A percentile compares a stretch with the other conserved stretches of the same genome.
phyloP scores from a whole-genome alignment of 2,888 invertebrate species.

The Chrysotoxum bicinctum region DNA sequence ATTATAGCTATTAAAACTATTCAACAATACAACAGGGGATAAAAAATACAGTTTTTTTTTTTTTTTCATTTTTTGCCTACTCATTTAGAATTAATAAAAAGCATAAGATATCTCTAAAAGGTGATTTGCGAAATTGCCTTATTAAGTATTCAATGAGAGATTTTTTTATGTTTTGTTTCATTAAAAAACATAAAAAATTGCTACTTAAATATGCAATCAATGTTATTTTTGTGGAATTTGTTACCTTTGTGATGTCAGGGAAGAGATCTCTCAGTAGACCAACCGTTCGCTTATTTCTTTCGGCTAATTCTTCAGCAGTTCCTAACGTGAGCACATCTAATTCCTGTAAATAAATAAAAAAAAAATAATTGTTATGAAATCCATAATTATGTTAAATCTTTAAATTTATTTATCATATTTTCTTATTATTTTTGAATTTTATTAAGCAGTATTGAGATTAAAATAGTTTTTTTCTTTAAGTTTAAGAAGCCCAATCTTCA shows the following conservation, averaged over 20 bases:
- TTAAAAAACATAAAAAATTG: not conserved
- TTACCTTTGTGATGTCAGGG: constrained; percentile 89
- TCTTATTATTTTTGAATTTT: too few relatives aligned
- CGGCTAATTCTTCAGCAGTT: constrained; percentile 86
- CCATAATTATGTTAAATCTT: too few relatives aligned
- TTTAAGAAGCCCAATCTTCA: too few relatives aligned
- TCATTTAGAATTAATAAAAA: constrained; percentile 42
- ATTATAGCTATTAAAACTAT: constrained; percentile 30
- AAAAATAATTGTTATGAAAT: not conserved
- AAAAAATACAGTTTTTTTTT: constrained; percentile 3
- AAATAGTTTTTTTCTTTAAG: too few relatives aligned
- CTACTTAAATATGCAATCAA: constrained; percentile 42
- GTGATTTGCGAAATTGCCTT: constrained; percentile 18
- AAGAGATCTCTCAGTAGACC: constrained; percentile 89
- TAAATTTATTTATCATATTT: too few relatives aligned
- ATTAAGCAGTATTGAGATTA: too few relatives aligned
- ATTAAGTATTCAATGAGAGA: constrained; percentile 59
- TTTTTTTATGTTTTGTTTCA: not conserved
- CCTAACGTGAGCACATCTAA: constrained; percentile 87
- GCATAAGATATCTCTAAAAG: constrained; percentile 14
- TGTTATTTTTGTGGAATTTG: constrained; percentile 25
- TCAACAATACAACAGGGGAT: constrained; percentile 19
- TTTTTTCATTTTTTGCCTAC: constrained; percentile 11
- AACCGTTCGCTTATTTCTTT: constrained; percentile 89
- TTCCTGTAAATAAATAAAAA: constrained; percentile 82